Evolutionary conservation across 1,140 invertebrate species (phyloP), one percentile per base, ranked within the genome.

Genomic region (Hyles vespertilio): DNA sequence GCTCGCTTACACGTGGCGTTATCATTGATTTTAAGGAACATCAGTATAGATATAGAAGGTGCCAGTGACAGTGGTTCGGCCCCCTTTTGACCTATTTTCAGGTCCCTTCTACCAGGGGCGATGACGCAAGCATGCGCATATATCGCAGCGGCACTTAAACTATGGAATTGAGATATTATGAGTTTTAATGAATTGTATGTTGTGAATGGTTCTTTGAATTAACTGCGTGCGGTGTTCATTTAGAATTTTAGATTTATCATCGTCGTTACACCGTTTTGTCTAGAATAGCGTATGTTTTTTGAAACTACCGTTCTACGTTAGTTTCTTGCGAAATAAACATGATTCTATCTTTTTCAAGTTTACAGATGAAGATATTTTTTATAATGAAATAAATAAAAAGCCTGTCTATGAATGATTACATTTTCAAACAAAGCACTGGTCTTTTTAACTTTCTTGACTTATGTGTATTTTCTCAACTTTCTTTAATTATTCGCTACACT

Each of bases 11-110:
- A 69, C 69, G 69, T 64, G 65, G 51, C 64, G 55, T 48, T 56
- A 56, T 51, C 58, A 64, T 66, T 68, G 63, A 63, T 67, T 67
- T 68, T 61, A 33, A 46, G 53, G 45, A 45, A 52, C 33, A 59
- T 59, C 46, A 47, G 48, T 56, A 55, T 61, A 55, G 53, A 51
- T 66, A 69, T 58, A 70, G 67, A 63, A 60, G 61, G 65, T 61
- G 75, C 65, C 79, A 83, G 81, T 83, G 81, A 83, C 79, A 85
- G 80, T 80, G 80, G 72, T 70, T 68, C 74, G 84, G 75, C 78
- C 84, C 84, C 76, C 76, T 74, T 78, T 75, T 85, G 84, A 87
- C 84, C 84, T 81, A 87, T 83, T 87, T 87, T 74, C 76, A 64
- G 69, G 77, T 76, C 65, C 81, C 72, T 79, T 79, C 63, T 63